These are phyloP conservation scores for Sylvia borin DNA, from an alignment of 2,797 vertebrate genomes.

Conservation along the genomic window DNA sequence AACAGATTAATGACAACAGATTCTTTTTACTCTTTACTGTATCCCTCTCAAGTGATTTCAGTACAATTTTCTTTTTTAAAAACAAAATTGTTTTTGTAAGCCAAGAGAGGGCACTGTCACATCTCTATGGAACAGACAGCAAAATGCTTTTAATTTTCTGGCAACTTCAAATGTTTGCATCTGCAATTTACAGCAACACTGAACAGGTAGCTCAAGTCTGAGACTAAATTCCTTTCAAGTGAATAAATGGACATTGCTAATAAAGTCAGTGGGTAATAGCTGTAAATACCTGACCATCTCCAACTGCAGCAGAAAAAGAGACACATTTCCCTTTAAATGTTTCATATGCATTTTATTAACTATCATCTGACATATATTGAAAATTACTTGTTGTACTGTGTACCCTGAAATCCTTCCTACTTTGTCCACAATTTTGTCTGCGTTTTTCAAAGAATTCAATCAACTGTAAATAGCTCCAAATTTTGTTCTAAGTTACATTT, in stretches of 20 bases:
- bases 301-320: background rate
- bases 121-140: background rate
- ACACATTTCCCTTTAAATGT: background rate
- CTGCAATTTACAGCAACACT: background rate
- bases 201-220: background rate
- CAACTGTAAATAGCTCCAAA: background rate
- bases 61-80: background rate
- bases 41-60: background rate
- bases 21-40: background rate
- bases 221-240: background rate
- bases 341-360: background rate
- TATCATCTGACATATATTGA: background rate
- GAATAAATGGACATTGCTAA: background rate
- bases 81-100: background rate
- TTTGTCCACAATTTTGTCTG: background rate
- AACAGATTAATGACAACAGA: background rate
- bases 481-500: background rate
- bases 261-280: background rate
- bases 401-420: background rate
- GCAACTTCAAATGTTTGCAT: background rate
- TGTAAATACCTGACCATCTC: background rate
- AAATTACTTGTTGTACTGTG: background rate
- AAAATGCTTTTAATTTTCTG: background rate
- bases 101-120: conserved; percentile 48
- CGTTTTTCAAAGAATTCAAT: background rate